Evolutionary conservation across 2,113 vertebrate species (phyloP), one percentile per base, ranked within the genome.

Genomic region (Labeo catla): DNA sequence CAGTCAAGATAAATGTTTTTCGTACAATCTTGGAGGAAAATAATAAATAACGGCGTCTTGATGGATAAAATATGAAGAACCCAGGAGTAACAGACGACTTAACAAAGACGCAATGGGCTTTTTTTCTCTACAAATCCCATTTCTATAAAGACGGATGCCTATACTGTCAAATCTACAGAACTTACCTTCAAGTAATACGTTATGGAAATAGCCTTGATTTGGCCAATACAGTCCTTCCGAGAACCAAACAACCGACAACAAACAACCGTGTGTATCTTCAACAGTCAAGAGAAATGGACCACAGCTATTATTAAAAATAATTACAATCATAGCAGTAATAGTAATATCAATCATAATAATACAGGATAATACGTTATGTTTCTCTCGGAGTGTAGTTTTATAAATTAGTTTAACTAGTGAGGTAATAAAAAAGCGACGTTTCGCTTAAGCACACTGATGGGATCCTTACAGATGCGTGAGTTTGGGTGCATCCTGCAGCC

Each of bases 401-500:
- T 92, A 93, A 93, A 93, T 89, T 93, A 92, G 91, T 89, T 94
- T 94, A 94, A 94, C 94, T 94, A 96, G 95, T 97, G 97, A 99
- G 98, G 98, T 99, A 97, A 98, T 97, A 93, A 95, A 83, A 96
- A 94, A 94, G 93, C 94, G 94, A 96, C 92, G 93, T 92, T 90
- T 92, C 94, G 93, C 94, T 93, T 95, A 93, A 93, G 85, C 91
- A 94, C 91, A 91, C 81, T 52, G 91, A 92, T 83, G 83, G 66
- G 85, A 87, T 93, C 93, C 86, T 97, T 99, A 99, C 97, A 99
- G 97, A 97, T 99, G 98, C 91, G 98, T 99, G 89, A 99, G 97
- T 96, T 99, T 99, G 91, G 98, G 98, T 86, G 97, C 98, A 95
- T 99, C 98, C 94, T 97, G 97, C 95, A 99, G 97, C 96, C 98